Base-by-base conservation (phyloP, 2,113 vertebrate species). In the Cervus canadensis region DNA sequence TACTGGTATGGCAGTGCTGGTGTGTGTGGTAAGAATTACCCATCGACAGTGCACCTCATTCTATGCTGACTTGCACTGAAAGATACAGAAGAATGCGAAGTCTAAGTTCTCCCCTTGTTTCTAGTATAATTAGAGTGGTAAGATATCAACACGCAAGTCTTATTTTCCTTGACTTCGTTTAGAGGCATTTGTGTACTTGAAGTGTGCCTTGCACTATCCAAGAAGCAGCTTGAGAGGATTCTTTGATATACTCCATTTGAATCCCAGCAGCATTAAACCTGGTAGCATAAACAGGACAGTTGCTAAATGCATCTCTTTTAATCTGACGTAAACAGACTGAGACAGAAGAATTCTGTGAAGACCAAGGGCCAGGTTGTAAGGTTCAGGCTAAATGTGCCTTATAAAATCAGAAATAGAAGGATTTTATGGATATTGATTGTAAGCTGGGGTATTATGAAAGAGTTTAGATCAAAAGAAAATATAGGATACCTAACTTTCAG, bases 241-340 rank as follows among this genome's bases (percentile, higher is more conserved):
- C 40, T 74, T 12, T 64, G 60, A 33, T 5, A 43, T 30, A 56
- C 4, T 33, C 12, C 28, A 25, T 90, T 74, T 83, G 50, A 93
- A 95, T 45, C 21, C 8, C 26, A 83, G 52, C 6, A 36, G 5
- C 56, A 78, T 0, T 59, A 43, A 86, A 87, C 13, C 12, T 94
- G 25, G 30, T 64, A 59, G 64, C 40, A 30, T 4, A 92, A 95
- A 54, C 1, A 54, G 30, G 6, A 83, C 56, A 57, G 30, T 10
- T 74, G 3, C 12, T 88, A 89, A 43, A 56, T 12, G 86, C 64
- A 16, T 93, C 45, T 48, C 56, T 95, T 89, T 62, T 95, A 54
- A 95, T 89, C 64, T 89, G 40, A 79, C 23, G 13, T 45, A 50
- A 91, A 92, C 33, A 93, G 45, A 79, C 40, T 43, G 26, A 97